Conservation (phyloP, 1,140 invertebrate species). For the Papilio helenus region DNA sequence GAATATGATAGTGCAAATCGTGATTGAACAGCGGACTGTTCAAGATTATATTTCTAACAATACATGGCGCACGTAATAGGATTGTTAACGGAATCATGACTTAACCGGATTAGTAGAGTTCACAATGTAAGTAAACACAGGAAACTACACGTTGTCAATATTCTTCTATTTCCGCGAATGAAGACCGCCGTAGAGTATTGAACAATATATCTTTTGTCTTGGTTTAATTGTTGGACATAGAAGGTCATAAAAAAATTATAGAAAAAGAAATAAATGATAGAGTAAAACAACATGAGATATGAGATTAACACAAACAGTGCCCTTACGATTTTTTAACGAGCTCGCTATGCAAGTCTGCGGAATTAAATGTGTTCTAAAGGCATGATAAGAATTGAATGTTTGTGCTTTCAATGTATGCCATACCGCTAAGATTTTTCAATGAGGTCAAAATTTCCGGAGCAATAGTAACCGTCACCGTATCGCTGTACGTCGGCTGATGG, state of each 20-base stretch:
- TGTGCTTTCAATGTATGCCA: slow-evolving; percentile 1
- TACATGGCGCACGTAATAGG: not conserved
- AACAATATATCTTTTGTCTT: too few relatives aligned
- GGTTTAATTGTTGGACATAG: too few relatives aligned
- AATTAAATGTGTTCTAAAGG: not conserved
- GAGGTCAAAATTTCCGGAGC: slow-evolving; percentile 45
- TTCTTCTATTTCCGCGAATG: not conserved
- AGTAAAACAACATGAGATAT: too few relatives aligned
- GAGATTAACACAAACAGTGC: not conserved
- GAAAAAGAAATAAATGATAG: too few relatives aligned
- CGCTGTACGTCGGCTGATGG: not conserved
- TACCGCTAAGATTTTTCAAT: slow-evolving; percentile 53
- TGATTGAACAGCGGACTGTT: not conserved
- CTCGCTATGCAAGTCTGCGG: not conserved
- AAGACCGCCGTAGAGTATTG: too few relatives aligned
- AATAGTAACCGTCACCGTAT: slow-evolving; percentile 28
- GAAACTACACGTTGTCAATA: not conserved
- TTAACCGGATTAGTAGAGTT: not conserved
- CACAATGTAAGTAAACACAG: not conserved
- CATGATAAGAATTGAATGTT: not conserved
- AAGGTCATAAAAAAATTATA: too few relatives aligned
- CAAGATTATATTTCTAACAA: not conserved
- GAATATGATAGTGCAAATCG: not conserved
- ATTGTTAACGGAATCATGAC: not conserved
- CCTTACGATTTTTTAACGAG: not conserved